Evolutionary conservation across 2,888 invertebrate genomes (phyloP).

Genomic region (Nipponacmea schrenckii): DNA sequence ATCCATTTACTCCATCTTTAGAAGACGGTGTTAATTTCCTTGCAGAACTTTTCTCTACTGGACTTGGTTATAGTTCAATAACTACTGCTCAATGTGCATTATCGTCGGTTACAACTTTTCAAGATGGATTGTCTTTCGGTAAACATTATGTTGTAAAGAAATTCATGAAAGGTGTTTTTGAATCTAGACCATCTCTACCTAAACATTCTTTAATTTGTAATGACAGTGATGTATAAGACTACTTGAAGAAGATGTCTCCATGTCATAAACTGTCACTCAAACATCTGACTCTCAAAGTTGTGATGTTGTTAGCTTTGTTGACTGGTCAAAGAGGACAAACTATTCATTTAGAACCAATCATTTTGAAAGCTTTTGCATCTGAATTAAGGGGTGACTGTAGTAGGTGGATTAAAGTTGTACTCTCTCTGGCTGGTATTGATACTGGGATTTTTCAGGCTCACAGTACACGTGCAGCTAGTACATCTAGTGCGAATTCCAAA

Average conservation of each 20-base stretch:
- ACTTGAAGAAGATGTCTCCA: constrained; percentile 13
- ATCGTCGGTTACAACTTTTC: constrained; percentile 7
- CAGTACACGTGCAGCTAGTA: constrained; percentile 21
- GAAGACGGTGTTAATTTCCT: constrained; percentile 20
- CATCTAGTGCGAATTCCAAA: no score
- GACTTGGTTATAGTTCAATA: constrained; percentile 19
- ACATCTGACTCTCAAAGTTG: constrained; percentile 23
- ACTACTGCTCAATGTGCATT: constrained; percentile 20
- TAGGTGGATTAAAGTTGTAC: constrained; percentile 26
- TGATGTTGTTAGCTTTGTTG: constrained; percentile 29
- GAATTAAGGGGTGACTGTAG: constrained; percentile 15
- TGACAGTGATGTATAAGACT: constrained; percentile 23
- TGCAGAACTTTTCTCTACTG: constrained; percentile 12
- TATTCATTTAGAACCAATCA: constrained; percentile 16
- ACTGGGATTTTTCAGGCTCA: constrained; percentile 22
- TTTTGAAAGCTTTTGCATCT: constrained; percentile 8
- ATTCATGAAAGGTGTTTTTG: constrained; percentile 34
- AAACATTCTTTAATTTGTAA: constrained; percentile 29
- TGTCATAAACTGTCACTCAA: constrained; percentile 21
- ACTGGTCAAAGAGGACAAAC: constrained; percentile 30
- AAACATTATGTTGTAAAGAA: constrained; percentile 20
- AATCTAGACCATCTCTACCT: constrained; percentile 25
- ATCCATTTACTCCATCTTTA: constrained; percentile 13
- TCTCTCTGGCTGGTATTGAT: constrained; percentile 25
- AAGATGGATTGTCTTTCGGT: constrained; percentile 6